phyloP scores from a whole-genome alignment of 2,888 invertebrate genomes.

The Drosophila antonietae region DNA sequence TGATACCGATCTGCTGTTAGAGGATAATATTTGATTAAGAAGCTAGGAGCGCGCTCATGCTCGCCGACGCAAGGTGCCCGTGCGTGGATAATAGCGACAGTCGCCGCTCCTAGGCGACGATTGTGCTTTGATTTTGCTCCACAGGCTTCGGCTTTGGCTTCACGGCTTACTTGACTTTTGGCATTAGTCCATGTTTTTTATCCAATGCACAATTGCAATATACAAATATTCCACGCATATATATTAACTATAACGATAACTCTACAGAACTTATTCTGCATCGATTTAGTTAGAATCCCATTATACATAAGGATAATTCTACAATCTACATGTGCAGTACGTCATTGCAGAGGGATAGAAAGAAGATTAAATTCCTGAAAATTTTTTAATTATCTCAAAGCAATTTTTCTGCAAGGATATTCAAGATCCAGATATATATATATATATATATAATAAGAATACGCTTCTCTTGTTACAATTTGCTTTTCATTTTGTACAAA shows the following conservation, averaged over 20 bases:
- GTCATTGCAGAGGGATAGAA: too few relatives aligned
- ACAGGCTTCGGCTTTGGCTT: slow-evolving; percentile 9
- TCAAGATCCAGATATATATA: slow-evolving; percentile 20
- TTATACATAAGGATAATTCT: not conserved
- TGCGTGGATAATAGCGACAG: slow-evolving; percentile 79
- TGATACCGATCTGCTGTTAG: slow-evolving; percentile 89
- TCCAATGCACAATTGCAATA: slow-evolving; percentile 29
- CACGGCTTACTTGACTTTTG: slow-evolving; percentile 4
- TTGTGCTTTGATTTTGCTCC: slow-evolving; percentile 68
- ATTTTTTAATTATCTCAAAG: not conserved
- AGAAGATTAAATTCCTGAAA: too few relatives aligned
- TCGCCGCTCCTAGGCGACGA: slow-evolving; percentile 43
- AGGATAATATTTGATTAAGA: slow-evolving; percentile 86
- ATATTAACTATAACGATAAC: not conserved
- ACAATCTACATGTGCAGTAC: not conserved
- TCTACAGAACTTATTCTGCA: not conserved
- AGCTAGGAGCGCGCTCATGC: slow-evolving; percentile 79
- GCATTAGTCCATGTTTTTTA: slow-evolving; percentile 24
- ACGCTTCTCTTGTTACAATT: slow-evolving; percentile 63
- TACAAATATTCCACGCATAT: not conserved
- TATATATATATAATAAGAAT: slow-evolving; percentile 47
- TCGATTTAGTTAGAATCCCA: not conserved
- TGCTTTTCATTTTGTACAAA: slow-evolving; percentile 64
- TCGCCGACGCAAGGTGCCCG: slow-evolving; percentile 76
- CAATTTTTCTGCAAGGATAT: slow-evolving; percentile 26